These are phyloP conservation scores for Paramormyrops hopkinsi DNA, from an alignment of 2,797 vertebrate genomes.

Conservation along the genomic window DNA sequence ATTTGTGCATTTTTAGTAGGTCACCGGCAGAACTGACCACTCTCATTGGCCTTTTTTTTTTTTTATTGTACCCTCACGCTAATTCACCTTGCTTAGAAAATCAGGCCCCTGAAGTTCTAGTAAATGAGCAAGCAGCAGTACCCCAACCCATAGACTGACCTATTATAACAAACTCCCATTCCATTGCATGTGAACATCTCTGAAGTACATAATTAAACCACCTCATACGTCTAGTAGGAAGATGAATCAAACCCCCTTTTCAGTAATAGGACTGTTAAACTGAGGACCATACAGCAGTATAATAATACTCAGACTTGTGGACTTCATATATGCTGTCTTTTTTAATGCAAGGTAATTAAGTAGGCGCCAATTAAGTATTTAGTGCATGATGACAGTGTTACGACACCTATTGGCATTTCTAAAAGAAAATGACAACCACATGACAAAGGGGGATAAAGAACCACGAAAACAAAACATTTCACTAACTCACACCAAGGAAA, in stretches of 20 bases:
- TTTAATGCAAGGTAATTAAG: neutral
- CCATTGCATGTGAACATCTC: neutral
- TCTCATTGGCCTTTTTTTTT: neutral
- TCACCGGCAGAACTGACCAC: neutral
- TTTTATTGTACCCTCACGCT: neutral
- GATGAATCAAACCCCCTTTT: neutral
- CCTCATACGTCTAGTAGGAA: neutral
- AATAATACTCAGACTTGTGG: neutral
- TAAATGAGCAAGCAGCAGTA: neutral
- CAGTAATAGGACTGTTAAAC: neutral
- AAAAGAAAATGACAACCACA: neutral
- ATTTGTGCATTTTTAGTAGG: neutral
- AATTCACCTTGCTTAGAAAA: neutral
- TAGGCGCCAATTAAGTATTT: neutral
- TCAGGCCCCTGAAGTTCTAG: neutral
- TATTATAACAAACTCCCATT: neutral
- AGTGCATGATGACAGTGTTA: neutral
- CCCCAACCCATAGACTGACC: neutral
- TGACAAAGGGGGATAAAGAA: neutral
- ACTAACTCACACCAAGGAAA: neutral
- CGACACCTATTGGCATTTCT: neutral
- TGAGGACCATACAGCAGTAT: neutral
- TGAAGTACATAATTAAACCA: neutral
- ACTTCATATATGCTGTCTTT: neutral
- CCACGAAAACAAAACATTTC: neutral